Percentiles rank a stretch among this genome's conserved stretches.
These are phyloP conservation scores for Vesta saturnalis DNA, from an alignment of 2,888 invertebrate species.

Conservation along the genomic window DNA sequence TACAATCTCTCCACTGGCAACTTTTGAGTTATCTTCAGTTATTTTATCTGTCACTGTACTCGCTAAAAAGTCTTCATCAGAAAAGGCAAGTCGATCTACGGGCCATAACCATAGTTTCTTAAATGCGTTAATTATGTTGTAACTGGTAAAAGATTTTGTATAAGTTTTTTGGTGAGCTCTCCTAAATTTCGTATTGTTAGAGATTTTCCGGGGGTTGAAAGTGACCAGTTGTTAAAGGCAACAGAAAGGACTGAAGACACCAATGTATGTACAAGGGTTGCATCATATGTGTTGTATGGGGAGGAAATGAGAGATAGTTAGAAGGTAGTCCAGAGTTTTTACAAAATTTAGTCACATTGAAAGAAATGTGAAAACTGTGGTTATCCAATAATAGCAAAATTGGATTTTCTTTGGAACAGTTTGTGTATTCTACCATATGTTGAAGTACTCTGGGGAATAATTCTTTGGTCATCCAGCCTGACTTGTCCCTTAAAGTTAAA, in stretches of 20 bases:
- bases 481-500: background rate
- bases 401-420: background rate
- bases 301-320: background rate
- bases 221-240: background rate
- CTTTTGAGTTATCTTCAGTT: no score
- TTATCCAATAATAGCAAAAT: no score
- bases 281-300: background rate
- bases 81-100: no score
- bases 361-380: background rate
- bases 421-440: background rate
- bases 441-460: background rate
- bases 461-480: background rate
- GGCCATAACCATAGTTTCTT: no score
- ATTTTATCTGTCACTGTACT: no score
- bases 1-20: background rate
- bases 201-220: background rate
- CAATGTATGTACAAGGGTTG: background rate
- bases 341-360: background rate
- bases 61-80: no score
- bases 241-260: background rate
- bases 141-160: no score
- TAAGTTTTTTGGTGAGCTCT: background rate
- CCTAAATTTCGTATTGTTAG: background rate
- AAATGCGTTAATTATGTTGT: no score
- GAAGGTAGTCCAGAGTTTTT: background rate